Conservation (phyloP, 2,113 vertebrate genomes). For the human region DNA sequence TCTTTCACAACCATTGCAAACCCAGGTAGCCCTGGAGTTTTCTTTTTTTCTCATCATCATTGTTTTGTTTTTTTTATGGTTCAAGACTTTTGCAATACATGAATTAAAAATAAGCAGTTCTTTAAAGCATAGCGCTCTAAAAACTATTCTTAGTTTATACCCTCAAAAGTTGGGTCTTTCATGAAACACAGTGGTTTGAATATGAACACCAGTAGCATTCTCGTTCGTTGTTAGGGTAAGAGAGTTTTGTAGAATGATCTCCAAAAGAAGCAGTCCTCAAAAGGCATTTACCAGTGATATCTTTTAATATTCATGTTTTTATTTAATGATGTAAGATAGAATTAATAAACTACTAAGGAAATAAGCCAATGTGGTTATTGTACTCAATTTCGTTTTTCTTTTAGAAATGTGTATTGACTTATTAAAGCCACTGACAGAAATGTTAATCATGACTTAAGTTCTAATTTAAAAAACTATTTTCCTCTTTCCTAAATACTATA, state of each 20-base stretch:
- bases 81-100: neutral
- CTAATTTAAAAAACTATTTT: slow-evolving; percentile 18
- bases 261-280: neutral
- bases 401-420: neutral
- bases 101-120: slow-evolving; percentile 40
- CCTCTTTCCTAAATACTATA: neutral
- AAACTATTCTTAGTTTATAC: neutral
- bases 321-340: neutral
- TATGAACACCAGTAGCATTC: neutral
- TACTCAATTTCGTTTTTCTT: neutral
- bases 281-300: neutral
- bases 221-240: neutral
- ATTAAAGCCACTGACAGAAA: neutral
- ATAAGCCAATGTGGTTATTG: neutral
- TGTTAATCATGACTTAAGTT: slow-evolving; percentile 4
- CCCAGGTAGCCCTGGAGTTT: neutral
- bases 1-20: neutral
- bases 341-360: neutral
- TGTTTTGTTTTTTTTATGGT: neutral
- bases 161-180: neutral
- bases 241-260: neutral
- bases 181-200: neutral
- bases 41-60: neutral
- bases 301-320: slow-evolving; percentile 3
- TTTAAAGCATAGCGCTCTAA: neutral